Evolutionary conservation across 2,113 vertebrate genomes (phyloP), one percentile per base, ranked within the genome.

Genomic region (Lethenteron reissneri): DNA sequence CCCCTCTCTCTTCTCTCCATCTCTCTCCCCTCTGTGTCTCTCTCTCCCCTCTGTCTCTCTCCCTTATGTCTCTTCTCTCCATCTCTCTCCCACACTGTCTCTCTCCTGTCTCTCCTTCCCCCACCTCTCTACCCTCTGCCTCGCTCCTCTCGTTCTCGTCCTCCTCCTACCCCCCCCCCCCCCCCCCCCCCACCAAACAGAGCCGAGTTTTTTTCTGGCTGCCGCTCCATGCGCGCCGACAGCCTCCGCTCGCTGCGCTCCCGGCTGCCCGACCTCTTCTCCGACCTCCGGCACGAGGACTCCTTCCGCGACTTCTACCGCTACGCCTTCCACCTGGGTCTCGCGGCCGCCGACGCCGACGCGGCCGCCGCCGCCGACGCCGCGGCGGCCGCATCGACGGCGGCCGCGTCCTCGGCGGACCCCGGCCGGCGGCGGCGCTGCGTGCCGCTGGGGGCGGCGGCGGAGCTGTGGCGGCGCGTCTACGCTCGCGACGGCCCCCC

Each of bases 261-360:
- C n/a, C 84, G 85, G 15, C 95, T 99, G 79, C 82, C 90, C 72
- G 85, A 81, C 81, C 87, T 99, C 82, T 76, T 94, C 74, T 80
- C 83, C 0, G 94, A 99, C 77, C 89, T 90, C 74, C 87, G 83
- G 74, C 86, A 87, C 7, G 94, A 99, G 76, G 94, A 97, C 75
- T 91, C 86, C 77, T 99, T 99, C 82, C 96, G 92, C 81, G 92
- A 97, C 84, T 85, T 99, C 74, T 99, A 99, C 77, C 89, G 94
- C 74, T 99, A 97, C 83, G 97, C 94, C 76, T 97, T 99, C 83
- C 91, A 96, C 78, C 96, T 99, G 58, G 94, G 91, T 76, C 80
- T 99, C 83, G 92, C 97, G 75, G 91, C 92, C 4, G 92, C 95
- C 58, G 90, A 97, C 77, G 92, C 92, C 76, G 25, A 25, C 3